phyloP scores from a whole-genome alignment of 2,888 invertebrate genomes.

The Flexamia atlantica region DNA sequence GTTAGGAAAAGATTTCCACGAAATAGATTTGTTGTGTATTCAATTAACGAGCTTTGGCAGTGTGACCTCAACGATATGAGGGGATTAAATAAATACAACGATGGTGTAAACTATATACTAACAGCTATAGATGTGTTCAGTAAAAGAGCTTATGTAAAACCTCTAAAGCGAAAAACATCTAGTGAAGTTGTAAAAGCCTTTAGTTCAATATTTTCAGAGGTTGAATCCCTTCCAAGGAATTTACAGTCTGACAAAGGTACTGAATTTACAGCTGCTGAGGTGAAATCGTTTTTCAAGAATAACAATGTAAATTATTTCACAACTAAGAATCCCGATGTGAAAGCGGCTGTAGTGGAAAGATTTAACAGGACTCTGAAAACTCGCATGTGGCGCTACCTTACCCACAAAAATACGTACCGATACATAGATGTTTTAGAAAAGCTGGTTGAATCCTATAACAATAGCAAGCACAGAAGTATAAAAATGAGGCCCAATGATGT shows the following conservation, averaged over 20 bases:
- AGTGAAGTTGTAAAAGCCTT: conserved; percentile 66
- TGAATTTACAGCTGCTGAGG: conserved; percentile 68
- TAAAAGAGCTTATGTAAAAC: conserved; percentile 67
- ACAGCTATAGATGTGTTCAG: conserved; percentile 68
- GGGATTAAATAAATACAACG: conserved; percentile 62
- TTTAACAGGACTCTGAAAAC: conserved; percentile 71
- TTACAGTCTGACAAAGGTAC: conserved; percentile 69
- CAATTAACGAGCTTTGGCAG: conserved; percentile 63
- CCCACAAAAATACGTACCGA: conserved; percentile 67
- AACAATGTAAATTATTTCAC: conserved; percentile 69
- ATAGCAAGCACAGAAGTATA: conserved; percentile 39
- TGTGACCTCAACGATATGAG: conserved; percentile 43
- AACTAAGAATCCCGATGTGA: conserved; percentile 68
- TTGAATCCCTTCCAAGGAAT: conserved; percentile 36
- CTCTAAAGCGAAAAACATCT: conserved; percentile 68
- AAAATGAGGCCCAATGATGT: conserved; percentile 2
- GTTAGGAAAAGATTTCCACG: conserved; percentile 28
- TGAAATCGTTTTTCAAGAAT: conserved; percentile 54
- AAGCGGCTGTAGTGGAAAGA: conserved; percentile 72
- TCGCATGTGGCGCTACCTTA: conserved; percentile 71
- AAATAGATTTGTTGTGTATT: conserved; percentile 45
- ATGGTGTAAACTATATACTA: conserved; percentile 65
- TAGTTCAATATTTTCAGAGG: conserved; percentile 45
- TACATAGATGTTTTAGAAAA: conserved; percentile 70
- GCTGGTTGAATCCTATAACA: conserved; percentile 70